Evolutionary conservation across 2,113 vertebrate species (phyloP).

Genomic region (Lasiurus cinereus): DNA sequence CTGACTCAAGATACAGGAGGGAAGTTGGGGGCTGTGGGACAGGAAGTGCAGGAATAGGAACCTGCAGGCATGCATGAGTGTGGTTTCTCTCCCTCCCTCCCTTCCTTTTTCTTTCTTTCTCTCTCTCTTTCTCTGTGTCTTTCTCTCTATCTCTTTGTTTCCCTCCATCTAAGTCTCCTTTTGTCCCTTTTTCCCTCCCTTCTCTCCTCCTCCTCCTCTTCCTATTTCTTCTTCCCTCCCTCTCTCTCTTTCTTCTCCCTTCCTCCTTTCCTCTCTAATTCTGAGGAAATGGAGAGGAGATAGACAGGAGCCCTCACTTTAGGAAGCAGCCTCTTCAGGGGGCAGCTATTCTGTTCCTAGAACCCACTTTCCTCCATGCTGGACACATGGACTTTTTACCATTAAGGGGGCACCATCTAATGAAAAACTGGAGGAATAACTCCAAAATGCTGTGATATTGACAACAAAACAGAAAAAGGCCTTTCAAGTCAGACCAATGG

Average conservation of each 20-base stretch:
- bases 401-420: not conserved
- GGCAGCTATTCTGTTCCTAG: not conserved
- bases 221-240: too few relatives aligned
- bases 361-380: not conserved
- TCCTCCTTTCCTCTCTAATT: accelerated
- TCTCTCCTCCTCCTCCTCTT: not conserved
- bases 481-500: not conserved
- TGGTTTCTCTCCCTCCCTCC: not conserved
- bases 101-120: not conserved
- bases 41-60: not conserved
- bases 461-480: not conserved
- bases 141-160: not conserved
- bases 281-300: not conserved
- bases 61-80: accelerated
- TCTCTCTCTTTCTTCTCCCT: too few relatives aligned
- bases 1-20: conserved; percentile 52
- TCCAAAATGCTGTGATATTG: not conserved
- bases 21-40: not conserved
- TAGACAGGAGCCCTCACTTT: not conserved
- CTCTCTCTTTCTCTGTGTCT: not conserved
- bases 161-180: not conserved
- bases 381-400: not conserved
- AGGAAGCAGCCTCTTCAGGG: not conserved
- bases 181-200: not conserved
- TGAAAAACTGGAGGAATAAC: not conserved